Base-by-base conservation (phyloP, 2,113 vertebrate genomes). In the Silurus glanis region DNA sequence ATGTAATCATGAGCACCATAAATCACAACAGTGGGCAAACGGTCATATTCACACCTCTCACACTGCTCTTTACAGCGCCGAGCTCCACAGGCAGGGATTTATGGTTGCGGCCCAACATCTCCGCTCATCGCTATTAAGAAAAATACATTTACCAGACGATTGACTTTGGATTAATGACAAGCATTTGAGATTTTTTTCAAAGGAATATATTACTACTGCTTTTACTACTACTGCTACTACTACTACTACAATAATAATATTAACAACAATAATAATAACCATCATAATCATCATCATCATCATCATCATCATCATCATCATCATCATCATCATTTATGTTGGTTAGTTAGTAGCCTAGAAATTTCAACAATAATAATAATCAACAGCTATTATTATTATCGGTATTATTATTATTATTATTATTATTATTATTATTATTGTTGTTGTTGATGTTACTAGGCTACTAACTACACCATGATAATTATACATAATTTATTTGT, bases 1-100 rank as follows among this genome's bases (percentile, higher is more conserved):
- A 93, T 91, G 90, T 94, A 95, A 95, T 96, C 93, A 95, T 92
- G 90, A 89, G 90, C 90, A 45, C 90, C 91, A 93, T 96, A 95
- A 96, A 95, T 95, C 94, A 96, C 90, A 89, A 90, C 89, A 94
- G 93, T 94, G 93, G 86, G 92, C 92, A 93, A 93, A 90, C 87
- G 72, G 89, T 93, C 89, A 92, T 93, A 74, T 92, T 93, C 91
- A 90, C 89, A 83, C 93, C 92, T 91, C 91, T 92, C 92, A 91
- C 89, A 47, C 64, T 86, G 89, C 88, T 66, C 79, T 85, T 79
- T 87, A 84, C 89, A 91, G 91, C 89, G 91, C 92, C 51, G 90
- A 92, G 91, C 88, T 91, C 91, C 86, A 93, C 90, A 90, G 83
- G 58, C 37, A 88, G 92, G 90, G 86, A 91, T 86, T 89, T 86